Conservation (phyloP, 2,797 vertebrate species). For the Catamblyrhynchus diadema region DNA sequence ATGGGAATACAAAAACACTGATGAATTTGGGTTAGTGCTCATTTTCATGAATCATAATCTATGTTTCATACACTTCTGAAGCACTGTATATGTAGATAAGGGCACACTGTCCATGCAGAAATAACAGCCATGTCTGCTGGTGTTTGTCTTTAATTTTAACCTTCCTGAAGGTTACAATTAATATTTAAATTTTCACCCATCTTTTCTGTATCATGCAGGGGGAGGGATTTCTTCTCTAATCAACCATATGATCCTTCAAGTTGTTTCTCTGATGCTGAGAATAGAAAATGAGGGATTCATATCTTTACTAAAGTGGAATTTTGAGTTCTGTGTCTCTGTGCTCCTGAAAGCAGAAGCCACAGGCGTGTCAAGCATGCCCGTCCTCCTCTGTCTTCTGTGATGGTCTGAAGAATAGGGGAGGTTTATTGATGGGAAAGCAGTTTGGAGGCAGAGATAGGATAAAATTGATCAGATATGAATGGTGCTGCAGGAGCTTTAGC, state of each 20-base stretch:
- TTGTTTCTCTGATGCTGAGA: background rate
- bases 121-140: background rate
- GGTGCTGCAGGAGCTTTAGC: background rate
- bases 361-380: accelerated
- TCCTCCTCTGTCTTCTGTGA: background rate
- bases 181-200: background rate
- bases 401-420: background rate
- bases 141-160: background rate
- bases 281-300: background rate
- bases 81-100: background rate
- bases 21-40: background rate
- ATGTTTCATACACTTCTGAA: background rate
- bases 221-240: background rate
- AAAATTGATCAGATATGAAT: background rate
- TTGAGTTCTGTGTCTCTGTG: background rate
- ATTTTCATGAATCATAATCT: background rate
- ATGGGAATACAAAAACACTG: background rate
- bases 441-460: background rate
- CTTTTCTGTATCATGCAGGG: background rate
- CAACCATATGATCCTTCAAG: background rate
- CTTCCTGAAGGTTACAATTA: background rate
- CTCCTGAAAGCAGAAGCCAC: background rate
- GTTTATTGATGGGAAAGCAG: background rate
- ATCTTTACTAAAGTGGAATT: background rate
- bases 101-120: background rate